These are phyloP conservation scores for Gymnosoma rotundatum DNA, from an alignment of 2,888 invertebrate genomes.

Conservation along the genomic window DNA sequence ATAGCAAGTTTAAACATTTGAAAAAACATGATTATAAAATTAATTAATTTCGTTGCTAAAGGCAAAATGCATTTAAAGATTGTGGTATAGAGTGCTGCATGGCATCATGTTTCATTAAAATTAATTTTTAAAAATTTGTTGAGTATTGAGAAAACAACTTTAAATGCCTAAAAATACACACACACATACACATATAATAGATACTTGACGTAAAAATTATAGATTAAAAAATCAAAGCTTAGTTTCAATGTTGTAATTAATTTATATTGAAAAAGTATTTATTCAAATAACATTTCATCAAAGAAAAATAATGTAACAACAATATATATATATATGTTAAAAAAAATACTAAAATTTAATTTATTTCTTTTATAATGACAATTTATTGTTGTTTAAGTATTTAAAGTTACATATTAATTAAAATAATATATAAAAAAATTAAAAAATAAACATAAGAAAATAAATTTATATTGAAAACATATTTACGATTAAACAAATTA, in stretches of 20 bases:
- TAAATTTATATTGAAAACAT: slow-evolving; percentile 49
- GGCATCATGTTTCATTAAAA: background rate
- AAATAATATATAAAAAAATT: background rate
- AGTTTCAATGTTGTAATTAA: slow-evolving; percentile 63
- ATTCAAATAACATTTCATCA: background rate
- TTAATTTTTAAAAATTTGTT: background rate
- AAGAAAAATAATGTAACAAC: slow-evolving; percentile 12
- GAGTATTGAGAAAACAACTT: background rate
- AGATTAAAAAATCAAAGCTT: slow-evolving; percentile 31
- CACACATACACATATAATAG: slow-evolving; percentile 21
- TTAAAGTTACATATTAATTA: slow-evolving; percentile 53
- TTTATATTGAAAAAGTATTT: slow-evolving; percentile 27
- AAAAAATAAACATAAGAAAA: background rate
- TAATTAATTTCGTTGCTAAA: too few species aligned
- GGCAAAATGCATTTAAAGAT: too few species aligned
- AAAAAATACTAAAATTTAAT: slow-evolving; percentile 30
- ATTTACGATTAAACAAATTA: slow-evolving; percentile 59
- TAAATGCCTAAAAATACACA: slow-evolving; percentile 26
- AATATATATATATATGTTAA: slow-evolving; percentile 45
- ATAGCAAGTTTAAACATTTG: too few species aligned
- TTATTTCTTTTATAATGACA: slow-evolving; percentile 59
- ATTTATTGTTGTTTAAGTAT: slow-evolving; percentile 64
- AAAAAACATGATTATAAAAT: too few species aligned
- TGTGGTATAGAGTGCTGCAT: too few species aligned
- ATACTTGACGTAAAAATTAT: background rate